Conservation (phyloP, 2,888 invertebrate species). For the Stenolophus ochropezus region DNA sequence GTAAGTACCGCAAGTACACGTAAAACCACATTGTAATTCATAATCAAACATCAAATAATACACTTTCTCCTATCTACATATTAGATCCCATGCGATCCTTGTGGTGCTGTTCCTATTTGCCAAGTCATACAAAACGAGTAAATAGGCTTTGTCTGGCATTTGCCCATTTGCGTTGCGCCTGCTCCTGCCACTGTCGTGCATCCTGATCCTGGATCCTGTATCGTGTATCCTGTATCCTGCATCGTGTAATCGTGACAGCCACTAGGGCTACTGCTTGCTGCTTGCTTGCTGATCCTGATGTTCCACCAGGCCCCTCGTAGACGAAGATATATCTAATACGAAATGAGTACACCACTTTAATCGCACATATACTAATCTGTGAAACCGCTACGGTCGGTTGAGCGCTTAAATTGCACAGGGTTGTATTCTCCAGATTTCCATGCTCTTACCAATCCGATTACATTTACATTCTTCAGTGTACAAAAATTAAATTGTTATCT, state of each 20-base stretch:
- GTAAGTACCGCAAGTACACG: background rate
- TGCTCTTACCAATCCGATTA: no score
- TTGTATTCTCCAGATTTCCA: no score
- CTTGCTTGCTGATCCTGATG: background rate
- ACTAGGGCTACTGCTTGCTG: background rate
- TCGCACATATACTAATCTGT: slow-evolving; percentile 67
- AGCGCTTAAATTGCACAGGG: slow-evolving; percentile 52
- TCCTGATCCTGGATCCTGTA: background rate
- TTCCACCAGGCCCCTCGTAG: background rate
- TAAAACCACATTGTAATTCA: background rate
- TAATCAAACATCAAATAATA: slow-evolving; percentile 19
- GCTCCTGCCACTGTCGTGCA: background rate
- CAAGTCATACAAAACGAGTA: slow-evolving; percentile 6
- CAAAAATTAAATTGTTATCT: no score
- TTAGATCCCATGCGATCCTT: background rate
- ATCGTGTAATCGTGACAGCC: background rate
- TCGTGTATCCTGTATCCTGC: background rate
- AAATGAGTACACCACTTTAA: slow-evolving; percentile 66
- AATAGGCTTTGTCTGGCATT: slow-evolving; percentile 34
- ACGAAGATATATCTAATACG: slow-evolving; percentile 60
- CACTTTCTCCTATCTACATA: background rate
- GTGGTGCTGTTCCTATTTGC: background rate
- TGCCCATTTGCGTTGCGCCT: background rate
- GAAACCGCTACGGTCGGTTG: slow-evolving; percentile 65
- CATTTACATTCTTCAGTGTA: no score